Conservation (phyloP, 2,797 vertebrate genomes). For the Setipinna tenuifilis region DNA sequence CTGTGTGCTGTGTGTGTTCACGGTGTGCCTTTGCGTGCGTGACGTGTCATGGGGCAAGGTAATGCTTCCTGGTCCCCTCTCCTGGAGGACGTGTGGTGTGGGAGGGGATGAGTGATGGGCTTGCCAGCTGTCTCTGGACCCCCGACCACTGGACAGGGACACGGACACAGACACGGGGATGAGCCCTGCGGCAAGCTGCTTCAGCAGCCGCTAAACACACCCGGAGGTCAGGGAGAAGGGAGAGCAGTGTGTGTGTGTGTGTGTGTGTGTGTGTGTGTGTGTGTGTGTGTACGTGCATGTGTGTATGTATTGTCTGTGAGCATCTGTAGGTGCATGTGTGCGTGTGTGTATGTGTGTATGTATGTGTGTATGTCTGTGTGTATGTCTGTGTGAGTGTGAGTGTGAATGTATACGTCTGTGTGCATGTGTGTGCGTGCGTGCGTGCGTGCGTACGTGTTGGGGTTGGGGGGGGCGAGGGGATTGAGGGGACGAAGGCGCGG, state of each 20-base stretch:
- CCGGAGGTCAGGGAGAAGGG: too few relatives aligned
- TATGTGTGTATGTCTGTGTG: not conserved
- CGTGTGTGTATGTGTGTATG: too few relatives aligned
- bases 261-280: slow-evolving; percentile 30
- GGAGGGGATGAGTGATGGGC: slow-evolving; percentile 55
- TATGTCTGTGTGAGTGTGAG: not conserved
- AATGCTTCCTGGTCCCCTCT: slow-evolving; percentile 65
- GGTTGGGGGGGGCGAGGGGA: not conserved
- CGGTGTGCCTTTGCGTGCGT: not conserved
- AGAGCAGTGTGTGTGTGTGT: too few relatives aligned
- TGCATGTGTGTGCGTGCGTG: not conserved
- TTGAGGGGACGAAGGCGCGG: slow-evolving; percentile 55
- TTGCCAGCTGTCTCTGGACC: slow-evolving; percentile 59
- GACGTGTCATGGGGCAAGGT: slow-evolving; percentile 49
- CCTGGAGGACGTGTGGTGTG: slow-evolving; percentile 34
- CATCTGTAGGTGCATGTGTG: too few relatives aligned
- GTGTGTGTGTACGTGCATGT: slow-evolving; percentile 38
- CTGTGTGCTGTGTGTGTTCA: not conserved
- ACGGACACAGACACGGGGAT: too few relatives aligned
- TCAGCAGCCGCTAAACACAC: too few relatives aligned
- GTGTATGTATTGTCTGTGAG: too few relatives aligned
- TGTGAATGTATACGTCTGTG: too few relatives aligned
- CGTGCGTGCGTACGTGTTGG: not conserved
- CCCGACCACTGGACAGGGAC: slow-evolving; percentile 54
- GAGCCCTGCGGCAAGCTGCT: not conserved